These are phyloP conservation scores for Dysmachus trigonus DNA, from an alignment of 2,888 invertebrate genomes.

Conservation along the genomic window DNA sequence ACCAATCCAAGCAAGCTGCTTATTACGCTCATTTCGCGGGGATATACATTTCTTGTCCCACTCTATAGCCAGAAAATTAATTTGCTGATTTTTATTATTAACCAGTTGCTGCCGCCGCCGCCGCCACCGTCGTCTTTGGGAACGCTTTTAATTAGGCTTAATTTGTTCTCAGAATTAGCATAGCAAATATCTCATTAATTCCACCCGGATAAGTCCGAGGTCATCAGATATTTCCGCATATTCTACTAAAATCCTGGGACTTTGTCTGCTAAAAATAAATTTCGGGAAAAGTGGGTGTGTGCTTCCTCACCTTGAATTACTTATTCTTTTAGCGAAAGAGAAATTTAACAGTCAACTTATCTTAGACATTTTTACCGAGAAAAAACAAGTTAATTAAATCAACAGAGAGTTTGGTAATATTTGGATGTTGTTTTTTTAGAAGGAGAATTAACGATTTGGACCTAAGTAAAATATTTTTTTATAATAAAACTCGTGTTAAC, in stretches of 20 bases:
- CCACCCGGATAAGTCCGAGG: neutral
- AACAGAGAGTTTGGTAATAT: neutral
- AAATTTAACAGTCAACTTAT: neutral
- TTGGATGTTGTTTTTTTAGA: too few species aligned
- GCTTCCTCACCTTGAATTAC: neutral
- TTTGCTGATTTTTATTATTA: neutral
- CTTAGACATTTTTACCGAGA: neutral
- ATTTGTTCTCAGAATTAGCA: neutral
- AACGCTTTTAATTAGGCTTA: neutral
- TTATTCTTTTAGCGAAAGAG: neutral
- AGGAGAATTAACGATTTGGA: too few species aligned
- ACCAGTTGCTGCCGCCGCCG: neutral
- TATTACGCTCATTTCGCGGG: neutral
- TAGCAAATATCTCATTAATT: neutral
- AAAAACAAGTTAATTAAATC: neutral
- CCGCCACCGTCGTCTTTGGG: neutral
- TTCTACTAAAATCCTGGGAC: neutral
- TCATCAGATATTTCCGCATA: neutral
- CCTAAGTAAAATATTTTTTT: too few species aligned
- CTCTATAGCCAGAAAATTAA: neutral
- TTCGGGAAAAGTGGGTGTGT: neutral
- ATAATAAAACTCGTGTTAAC: too few species aligned
- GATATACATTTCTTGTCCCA: neutral
- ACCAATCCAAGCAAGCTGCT: neutral
- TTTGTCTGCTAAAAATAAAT: neutral